Evolutionary conservation across 2,797 vertebrate species (phyloP).

Genomic region (Scarus forsteni): DNA sequence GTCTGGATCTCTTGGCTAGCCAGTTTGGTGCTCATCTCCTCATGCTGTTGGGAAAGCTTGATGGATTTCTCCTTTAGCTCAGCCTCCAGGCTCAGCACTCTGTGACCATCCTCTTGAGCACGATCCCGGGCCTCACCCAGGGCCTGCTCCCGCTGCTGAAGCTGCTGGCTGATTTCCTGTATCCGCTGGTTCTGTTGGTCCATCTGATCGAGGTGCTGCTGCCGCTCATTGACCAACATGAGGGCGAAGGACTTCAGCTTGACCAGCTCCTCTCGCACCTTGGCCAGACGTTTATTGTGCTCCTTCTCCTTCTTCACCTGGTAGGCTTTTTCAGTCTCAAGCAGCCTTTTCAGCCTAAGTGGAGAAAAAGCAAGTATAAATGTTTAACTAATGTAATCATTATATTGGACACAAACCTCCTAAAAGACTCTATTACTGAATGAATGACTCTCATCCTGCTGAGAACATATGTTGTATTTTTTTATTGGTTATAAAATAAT

Average conservation of each 20-base stretch:
- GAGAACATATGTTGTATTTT: too few species aligned
- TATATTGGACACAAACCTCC: too few species aligned
- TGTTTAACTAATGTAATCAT: too few species aligned
- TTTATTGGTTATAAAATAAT: too few species aligned
- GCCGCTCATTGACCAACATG: constrained; percentile 98
- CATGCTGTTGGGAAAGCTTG: constrained; percentile 91
- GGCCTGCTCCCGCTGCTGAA: constrained; percentile 91
- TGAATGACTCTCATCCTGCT: too few species aligned
- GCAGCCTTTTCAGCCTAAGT: constrained; percentile 93
- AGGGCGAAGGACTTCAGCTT: constrained; percentile 97
- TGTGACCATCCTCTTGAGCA: constrained; percentile 91
- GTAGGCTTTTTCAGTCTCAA: constrained; percentile 97
- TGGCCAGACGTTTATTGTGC: constrained; percentile 90
- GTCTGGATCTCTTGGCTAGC: constrained; percentile 89
- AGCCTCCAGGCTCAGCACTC: constrained; percentile 88
- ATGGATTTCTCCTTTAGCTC: constrained; percentile 91
- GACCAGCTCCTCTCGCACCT: constrained; percentile 93
- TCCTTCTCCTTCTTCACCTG: constrained; percentile 95
- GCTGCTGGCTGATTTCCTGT: constrained; percentile 91
- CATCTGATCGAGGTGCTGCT: constrained; percentile 97
- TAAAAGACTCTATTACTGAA: too few species aligned
- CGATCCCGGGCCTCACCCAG: constrained; percentile 85
- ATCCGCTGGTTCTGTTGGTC: constrained; percentile 93
- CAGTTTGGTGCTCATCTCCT: constrained; percentile 93
- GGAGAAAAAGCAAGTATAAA: background rate